These are phyloP conservation scores for Notoglanidium macrostoma DNA, from an alignment of 2,797 vertebrate genomes.

Conservation along the genomic window DNA sequence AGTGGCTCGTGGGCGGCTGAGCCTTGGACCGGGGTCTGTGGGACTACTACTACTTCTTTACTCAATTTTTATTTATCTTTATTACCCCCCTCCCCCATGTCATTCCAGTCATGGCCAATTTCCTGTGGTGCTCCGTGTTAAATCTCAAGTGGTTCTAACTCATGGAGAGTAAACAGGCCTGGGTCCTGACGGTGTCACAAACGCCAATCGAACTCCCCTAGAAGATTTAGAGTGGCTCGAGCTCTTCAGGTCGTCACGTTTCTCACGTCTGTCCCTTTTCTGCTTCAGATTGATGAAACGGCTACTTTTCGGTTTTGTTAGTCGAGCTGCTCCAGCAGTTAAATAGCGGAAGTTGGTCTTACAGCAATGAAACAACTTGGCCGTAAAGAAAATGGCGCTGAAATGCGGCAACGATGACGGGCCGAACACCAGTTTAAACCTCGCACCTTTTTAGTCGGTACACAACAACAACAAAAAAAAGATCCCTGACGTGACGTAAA, in stretches of 20 bases:
- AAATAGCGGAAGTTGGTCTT: not conserved
- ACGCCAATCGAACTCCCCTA: not conserved
- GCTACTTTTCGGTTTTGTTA: not conserved
- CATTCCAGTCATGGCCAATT: slow-evolving; percentile 34
- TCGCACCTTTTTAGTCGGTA: not conserved
- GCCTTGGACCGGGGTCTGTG: slow-evolving; percentile 99
- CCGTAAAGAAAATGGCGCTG: not conserved
- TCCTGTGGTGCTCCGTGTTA: slow-evolving; percentile 22
- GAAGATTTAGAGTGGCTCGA: too few species aligned
- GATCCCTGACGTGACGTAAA: not conserved
- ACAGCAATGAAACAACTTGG: not conserved
- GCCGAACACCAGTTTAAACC: not conserved
- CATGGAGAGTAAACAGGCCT: not conserved
- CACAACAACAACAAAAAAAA: not conserved
- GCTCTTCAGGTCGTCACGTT: not conserved
- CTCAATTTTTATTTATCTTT: slow-evolving; percentile 68
- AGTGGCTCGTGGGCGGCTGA: slow-evolving; percentile 99
- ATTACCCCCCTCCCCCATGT: not conserved
- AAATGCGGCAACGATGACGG: not conserved
- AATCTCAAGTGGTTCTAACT: not conserved
- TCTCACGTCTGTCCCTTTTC: not conserved
- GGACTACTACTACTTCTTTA: slow-evolving; percentile 80
- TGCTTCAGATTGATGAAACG: not conserved
- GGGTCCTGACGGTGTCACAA: not conserved
- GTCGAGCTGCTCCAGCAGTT: not conserved